phyloP scores from a whole-genome alignment of 2,113 vertebrate genomes.

The Tringa solitaria region DNA sequence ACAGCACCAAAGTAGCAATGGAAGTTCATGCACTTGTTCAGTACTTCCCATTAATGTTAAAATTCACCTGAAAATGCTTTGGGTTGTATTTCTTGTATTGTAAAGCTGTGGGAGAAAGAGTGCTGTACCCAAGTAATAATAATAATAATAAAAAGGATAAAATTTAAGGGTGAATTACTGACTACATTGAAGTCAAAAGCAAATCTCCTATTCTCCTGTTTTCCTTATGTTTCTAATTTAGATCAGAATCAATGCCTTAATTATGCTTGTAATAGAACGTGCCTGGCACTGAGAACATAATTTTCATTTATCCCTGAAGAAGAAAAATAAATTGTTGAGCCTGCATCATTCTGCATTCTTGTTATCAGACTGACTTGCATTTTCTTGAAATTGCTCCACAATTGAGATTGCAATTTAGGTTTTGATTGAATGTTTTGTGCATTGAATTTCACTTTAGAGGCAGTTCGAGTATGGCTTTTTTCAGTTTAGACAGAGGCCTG shows the following conservation, averaged over 20 bases:
- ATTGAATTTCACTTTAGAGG: constrained; percentile 54
- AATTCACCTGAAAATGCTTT: not conserved
- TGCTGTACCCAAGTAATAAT: not conserved
- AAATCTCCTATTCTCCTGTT: not conserved
- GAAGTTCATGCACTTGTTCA: not conserved
- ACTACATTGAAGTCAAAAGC: not conserved
- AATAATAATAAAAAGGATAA: not conserved
- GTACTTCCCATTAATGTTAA: not conserved
- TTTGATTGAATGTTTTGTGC: constrained; percentile 53
- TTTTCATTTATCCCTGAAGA: constrained; percentile 3
- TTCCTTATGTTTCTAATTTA: not conserved
- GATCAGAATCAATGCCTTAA: constrained; percentile 8
- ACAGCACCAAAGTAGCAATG: not conserved
- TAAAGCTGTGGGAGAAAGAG: not conserved
- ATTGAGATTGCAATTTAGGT: constrained; percentile 25
- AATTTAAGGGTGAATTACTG: not conserved
- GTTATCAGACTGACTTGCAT: constrained; percentile 13
- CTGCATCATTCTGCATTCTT: constrained; percentile 2
- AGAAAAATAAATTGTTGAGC: constrained; percentile 36
- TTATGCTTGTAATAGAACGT: not conserved
- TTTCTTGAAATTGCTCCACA: constrained; percentile 53
- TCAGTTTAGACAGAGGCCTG: no score
- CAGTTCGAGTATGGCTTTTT: no score
- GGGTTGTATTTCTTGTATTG: not conserved
- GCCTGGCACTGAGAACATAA: not conserved